Percentiles rank a stretch among this genome's conserved stretches.
Conservation (phyloP, 2,888 invertebrate species). For the Odontocerum albicorne region DNA sequence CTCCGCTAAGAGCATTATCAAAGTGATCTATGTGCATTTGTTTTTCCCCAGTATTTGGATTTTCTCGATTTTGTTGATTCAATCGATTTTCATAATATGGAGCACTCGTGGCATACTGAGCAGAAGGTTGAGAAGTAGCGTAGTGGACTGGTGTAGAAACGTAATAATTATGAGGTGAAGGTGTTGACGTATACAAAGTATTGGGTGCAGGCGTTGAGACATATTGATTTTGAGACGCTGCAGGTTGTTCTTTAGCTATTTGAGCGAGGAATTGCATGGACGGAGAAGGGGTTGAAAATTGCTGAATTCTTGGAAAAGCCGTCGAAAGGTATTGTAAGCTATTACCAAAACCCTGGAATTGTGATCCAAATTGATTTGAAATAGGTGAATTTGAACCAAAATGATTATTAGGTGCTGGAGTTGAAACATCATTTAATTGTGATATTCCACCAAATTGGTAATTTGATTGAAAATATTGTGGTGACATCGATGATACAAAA, state of each 20-base stretch:
- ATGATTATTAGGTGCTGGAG: slow-evolving; percentile 25
- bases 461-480: no score
- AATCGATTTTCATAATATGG: slow-evolving; percentile 43
- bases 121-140: slow-evolving; percentile 49
- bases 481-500: slow-evolving; percentile 18
- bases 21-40: slow-evolving; percentile 52
- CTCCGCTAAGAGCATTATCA: slow-evolving; percentile 50
- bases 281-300: slow-evolving; percentile 33
- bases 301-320: slow-evolving; percentile 47
- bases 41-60: slow-evolving; percentile 40
- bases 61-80: slow-evolving; percentile 45
- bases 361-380: slow-evolving; percentile 13
- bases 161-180: slow-evolving; percentile 42
- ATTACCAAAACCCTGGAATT: slow-evolving; percentile 10
- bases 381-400: slow-evolving; percentile 36
- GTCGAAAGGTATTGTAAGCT: slow-evolving; percentile 39
- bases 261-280: slow-evolving; percentile 38
- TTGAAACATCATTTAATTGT: slow-evolving; percentile 28
- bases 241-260: slow-evolving; percentile 40
- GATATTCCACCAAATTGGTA: slow-evolving; percentile 21
- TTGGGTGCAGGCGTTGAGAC: slow-evolving; percentile 43
- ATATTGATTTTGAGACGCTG: slow-evolving; percentile 44
- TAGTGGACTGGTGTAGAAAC: slow-evolving; percentile 51
- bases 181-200: slow-evolving; percentile 30
- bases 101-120: slow-evolving; percentile 44